Evolutionary conservation across 1,140 invertebrate genomes (phyloP).

Genomic region (Sitophilus oryzae): DNA sequence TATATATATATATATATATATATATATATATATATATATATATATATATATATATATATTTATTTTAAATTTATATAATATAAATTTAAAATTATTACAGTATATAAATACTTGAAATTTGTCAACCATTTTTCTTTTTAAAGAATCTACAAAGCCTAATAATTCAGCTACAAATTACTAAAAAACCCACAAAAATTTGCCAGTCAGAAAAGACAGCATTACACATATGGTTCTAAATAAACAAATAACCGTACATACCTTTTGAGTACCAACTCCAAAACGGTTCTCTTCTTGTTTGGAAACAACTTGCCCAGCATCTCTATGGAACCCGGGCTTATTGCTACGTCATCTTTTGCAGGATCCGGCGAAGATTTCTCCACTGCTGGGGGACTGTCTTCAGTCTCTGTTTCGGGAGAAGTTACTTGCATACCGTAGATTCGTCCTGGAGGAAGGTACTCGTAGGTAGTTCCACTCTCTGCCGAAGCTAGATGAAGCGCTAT

Average conservation of each 20-base stretch:
- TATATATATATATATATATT: too few species aligned
- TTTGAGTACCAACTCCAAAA: conserved; percentile 65
- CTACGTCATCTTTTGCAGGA: conserved; percentile 28
- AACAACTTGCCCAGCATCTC: conserved; percentile 83
- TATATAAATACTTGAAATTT: too few species aligned
- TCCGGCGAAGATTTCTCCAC: conserved; percentile 12
- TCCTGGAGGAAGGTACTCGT: conserved; percentile 80
- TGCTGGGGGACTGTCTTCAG: conserved; percentile 9
- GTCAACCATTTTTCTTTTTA: too few species aligned
- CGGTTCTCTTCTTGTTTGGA: conserved; percentile 77
- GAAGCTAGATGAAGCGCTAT: conserved; percentile 88
- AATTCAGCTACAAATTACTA: too few species aligned
- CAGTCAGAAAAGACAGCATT: too few species aligned
- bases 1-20: too few species aligned
- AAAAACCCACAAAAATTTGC: too few species aligned
- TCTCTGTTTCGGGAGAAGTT: conserved; percentile 49
- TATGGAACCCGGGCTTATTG: conserved; percentile 58
- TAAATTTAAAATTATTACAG: too few species aligned
- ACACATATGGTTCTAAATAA: too few species aligned
- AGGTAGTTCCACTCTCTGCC: conserved; percentile 76
- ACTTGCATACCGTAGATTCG: conserved; percentile 83
- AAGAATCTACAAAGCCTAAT: too few species aligned
- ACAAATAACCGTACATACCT: conserved; percentile 19
- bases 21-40: too few species aligned
- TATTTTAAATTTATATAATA: too few species aligned